Conservation (phyloP, 1,140 invertebrate species). For the Drosophila persimilis region DNA sequence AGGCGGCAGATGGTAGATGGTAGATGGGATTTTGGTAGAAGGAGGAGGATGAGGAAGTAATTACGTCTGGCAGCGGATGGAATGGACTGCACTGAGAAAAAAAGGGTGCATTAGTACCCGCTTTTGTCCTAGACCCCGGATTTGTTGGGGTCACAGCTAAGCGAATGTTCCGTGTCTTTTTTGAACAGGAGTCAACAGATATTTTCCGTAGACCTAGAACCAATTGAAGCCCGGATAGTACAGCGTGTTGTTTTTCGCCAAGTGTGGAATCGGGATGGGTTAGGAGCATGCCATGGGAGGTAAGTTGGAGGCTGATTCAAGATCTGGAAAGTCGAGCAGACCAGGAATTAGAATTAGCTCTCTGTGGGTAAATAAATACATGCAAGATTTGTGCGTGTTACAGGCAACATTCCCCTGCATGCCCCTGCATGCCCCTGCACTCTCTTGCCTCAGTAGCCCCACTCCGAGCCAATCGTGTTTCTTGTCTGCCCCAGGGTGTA, state of each 20-base stretch:
- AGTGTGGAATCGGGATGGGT: too few species aligned
- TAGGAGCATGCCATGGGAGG: too few species aligned
- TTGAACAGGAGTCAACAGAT: too few species aligned
- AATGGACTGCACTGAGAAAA: conserved; percentile 3
- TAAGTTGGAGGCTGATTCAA: conserved; percentile 7
- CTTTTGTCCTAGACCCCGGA: too few species aligned
- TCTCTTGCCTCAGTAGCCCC: background rate
- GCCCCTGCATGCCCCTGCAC: too few species aligned
- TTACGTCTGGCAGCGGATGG: conserved; percentile 47
- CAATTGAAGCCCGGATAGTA: too few species aligned
- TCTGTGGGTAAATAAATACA: conserved; percentile 24
- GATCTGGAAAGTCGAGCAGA: conserved; percentile 35
- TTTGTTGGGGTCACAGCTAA: too few species aligned
- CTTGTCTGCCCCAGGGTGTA: conserved; percentile 21
- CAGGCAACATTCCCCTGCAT: conserved; percentile 23
- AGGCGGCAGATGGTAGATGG: conserved; percentile 1
- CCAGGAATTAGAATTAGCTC: conserved; percentile 37
- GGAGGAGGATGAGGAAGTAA: conserved; percentile 42
- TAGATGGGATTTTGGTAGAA: background rate
- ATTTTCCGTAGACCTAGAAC: too few species aligned
- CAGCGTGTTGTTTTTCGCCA: too few species aligned
- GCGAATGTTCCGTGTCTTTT: too few species aligned
- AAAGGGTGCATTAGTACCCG: too few species aligned
- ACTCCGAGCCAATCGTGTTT: conserved; percentile 8
- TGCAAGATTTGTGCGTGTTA: conserved; percentile 50